Conservation (phyloP, 2,888 invertebrate genomes). For the Allophyes oxyacanthae region DNA sequence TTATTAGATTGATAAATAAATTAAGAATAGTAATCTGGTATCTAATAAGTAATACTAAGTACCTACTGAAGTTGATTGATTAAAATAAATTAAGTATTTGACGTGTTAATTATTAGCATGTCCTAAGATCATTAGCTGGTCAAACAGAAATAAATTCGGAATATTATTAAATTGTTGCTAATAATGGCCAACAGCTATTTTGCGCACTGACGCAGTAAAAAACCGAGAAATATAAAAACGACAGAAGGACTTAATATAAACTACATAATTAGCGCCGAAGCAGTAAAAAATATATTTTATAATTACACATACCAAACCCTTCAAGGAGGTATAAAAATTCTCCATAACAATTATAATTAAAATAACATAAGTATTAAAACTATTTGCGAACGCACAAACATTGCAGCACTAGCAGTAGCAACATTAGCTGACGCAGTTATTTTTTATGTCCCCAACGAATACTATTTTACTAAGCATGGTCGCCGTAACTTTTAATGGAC, state of each 20-base stretch:
- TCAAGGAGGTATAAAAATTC: slow-evolving; percentile 21
- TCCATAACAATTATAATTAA: slow-evolving; percentile 26
- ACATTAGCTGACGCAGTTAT: slow-evolving; percentile 63
- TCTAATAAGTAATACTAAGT: no score
- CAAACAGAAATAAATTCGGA: slow-evolving; percentile 9
- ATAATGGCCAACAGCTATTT: background rate
- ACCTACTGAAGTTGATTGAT: no score
- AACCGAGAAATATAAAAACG: slow-evolving; percentile 8
- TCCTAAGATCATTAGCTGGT: slow-evolving; percentile 1
- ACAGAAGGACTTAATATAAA: slow-evolving; percentile 19
- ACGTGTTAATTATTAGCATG: background rate
- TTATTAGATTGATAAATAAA: no score
- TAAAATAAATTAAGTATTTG: no score
- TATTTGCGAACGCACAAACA: slow-evolving; percentile 51
- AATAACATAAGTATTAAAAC: slow-evolving; percentile 43
- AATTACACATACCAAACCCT: slow-evolving; percentile 18
- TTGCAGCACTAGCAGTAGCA: slow-evolving; percentile 47
- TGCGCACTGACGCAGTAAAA: background rate
- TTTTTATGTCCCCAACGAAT: slow-evolving; percentile 66
- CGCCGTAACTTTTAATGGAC: slow-evolving; percentile 68
- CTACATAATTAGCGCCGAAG: slow-evolving; percentile 26
- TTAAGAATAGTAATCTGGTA: no score
- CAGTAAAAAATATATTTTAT: slow-evolving; percentile 23
- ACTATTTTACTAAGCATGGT: slow-evolving; percentile 68
- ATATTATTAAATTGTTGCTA: background rate